Percentiles rank a stretch among this genome's conserved stretches.
These are phyloP conservation scores for Synergus umbraculus DNA, from an alignment of 2,888 invertebrate genomes.

Conservation along the genomic window DNA sequence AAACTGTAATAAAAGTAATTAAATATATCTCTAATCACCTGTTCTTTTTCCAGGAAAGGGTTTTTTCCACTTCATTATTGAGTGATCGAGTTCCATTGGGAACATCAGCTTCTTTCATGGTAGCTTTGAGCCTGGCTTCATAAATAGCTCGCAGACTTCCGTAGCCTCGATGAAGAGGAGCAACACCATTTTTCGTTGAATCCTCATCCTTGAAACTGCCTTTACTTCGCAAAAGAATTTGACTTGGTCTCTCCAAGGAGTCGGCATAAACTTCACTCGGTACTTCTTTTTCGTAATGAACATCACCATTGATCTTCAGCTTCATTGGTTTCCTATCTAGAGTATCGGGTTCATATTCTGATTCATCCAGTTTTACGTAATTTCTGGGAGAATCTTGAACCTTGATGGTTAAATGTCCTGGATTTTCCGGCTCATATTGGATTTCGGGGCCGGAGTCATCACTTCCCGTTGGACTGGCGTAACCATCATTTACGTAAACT, in stretches of 20 bases:
- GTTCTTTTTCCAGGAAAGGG: constrained; percentile 66
- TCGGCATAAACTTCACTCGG: constrained; percentile 78
- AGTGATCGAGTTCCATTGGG: constrained; percentile 49
- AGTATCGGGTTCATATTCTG: constrained; percentile 91
- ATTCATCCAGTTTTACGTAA: constrained; percentile 87
- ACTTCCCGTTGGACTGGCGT: constrained; percentile 79
- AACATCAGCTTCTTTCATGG: constrained; percentile 51
- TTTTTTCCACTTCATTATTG: constrained; percentile 48
- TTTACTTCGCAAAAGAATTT: constrained; percentile 83
- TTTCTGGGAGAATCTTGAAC: constrained; percentile 90
- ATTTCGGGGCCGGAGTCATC: constrained; percentile 79
- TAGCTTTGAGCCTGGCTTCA: constrained; percentile 79
- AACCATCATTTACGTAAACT: constrained; percentile 88
- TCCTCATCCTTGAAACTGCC: constrained; percentile 84
- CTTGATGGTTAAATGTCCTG: constrained; percentile 90
- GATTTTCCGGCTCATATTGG: constrained; percentile 82
- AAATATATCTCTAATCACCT: constrained; percentile 48
- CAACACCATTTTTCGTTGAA: constrained; percentile 68
- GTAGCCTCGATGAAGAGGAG: constrained; percentile 79
- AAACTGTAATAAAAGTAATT: neutral
- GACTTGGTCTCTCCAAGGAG: constrained; percentile 79
- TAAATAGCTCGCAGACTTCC: constrained; percentile 87
- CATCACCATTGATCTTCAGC: constrained; percentile 75
- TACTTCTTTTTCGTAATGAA: constrained; percentile 74
- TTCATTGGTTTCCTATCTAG: constrained; percentile 87